A percentile compares a stretch with the other conserved stretches of the same genome.
Conservation (phyloP, 2,888 invertebrate genomes). For the Ectemnius continuus region DNA sequence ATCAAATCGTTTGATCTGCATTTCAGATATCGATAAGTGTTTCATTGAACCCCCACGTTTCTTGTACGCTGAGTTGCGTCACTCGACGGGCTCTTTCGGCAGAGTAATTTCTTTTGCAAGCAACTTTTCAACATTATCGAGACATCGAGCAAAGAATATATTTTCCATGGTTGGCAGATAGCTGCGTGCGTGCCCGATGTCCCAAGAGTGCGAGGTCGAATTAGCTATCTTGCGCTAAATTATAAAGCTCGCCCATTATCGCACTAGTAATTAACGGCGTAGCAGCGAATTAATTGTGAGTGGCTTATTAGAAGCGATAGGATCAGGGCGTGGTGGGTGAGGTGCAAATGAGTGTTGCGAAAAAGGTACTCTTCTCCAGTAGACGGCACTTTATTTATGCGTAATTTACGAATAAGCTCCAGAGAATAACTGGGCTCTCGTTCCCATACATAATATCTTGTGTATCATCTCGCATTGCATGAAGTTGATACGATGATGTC, state of each 20-base stretch:
- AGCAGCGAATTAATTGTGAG: conserved; percentile 1
- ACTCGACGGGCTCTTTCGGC: conserved; percentile 1
- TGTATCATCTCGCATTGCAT: conserved; percentile 19
- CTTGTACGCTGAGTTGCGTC: conserved; percentile 20
- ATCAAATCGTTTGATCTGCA: conserved; percentile 58
- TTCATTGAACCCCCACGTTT: conserved; percentile 34
- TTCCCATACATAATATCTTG: conserved; percentile 41
- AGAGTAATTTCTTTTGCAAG: not conserved
- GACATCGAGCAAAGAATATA: not conserved
- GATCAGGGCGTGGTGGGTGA: conserved; percentile 9
- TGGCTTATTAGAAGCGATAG: conserved; percentile 3
- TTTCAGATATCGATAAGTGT: conserved; percentile 50
- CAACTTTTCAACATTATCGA: not conserved
- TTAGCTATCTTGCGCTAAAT: not conserved
- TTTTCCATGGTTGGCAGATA: not conserved
- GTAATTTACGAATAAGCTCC: not conserved
- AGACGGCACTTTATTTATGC: conserved; percentile 8
- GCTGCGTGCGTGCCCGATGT: not conserved
- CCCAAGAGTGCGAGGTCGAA: not conserved
- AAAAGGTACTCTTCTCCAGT: not conserved
- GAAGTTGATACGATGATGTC: conserved; percentile 15
- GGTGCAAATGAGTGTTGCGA: not conserved
- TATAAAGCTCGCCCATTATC: not conserved
- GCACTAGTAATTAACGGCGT: not conserved
- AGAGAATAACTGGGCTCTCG: not conserved